phyloP scores from a whole-genome alignment of 2,113 vertebrate species.

The Phycodurus eques region DNA sequence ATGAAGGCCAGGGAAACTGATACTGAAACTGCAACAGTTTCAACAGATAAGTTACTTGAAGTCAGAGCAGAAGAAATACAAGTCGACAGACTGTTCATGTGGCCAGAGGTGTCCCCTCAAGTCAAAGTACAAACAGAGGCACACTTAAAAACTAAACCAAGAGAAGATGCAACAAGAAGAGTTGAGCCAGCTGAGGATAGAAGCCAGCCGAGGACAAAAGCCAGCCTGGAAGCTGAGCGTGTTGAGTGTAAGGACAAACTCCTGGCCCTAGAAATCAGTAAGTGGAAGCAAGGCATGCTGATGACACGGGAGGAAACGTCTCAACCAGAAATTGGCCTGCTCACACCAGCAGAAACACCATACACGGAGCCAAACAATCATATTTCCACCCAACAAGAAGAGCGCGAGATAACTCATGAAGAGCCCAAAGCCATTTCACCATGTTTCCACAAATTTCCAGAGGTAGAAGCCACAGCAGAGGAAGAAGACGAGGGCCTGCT shows the following conservation, averaged over 20 bases:
- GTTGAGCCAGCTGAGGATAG: slow-evolving; percentile 34
- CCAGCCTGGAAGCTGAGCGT: slow-evolving; percentile 58
- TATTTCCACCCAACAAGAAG: no score
- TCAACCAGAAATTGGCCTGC: no score
- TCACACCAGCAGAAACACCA: no score
- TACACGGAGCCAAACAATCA: no score
- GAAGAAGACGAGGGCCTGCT: not conserved
- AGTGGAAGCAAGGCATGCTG: slow-evolving; percentile 6
- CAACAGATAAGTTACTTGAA: not conserved
- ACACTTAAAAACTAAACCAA: not conserved
- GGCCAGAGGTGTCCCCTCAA: not conserved
- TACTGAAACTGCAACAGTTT: not conserved
- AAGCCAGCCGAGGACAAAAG: slow-evolving; percentile 46
- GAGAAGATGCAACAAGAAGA: not conserved
- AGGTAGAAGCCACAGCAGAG: no score
- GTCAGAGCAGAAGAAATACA: not conserved
- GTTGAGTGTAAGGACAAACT: slow-evolving; percentile 54
- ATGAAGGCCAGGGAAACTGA: no score
- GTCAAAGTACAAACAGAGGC: not conserved
- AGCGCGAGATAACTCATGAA: no score
- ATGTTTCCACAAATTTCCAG: not conserved
- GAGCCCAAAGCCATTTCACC: not conserved
- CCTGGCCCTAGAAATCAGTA: slow-evolving; percentile 33
- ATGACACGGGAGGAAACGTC: slow-evolving; percentile 31
- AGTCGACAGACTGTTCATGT: not conserved